Percentiles rank a stretch among this genome's conserved stretches.
phyloP scores from a whole-genome alignment of 2,797 vertebrate species.

The Graptemys geographica region DNA sequence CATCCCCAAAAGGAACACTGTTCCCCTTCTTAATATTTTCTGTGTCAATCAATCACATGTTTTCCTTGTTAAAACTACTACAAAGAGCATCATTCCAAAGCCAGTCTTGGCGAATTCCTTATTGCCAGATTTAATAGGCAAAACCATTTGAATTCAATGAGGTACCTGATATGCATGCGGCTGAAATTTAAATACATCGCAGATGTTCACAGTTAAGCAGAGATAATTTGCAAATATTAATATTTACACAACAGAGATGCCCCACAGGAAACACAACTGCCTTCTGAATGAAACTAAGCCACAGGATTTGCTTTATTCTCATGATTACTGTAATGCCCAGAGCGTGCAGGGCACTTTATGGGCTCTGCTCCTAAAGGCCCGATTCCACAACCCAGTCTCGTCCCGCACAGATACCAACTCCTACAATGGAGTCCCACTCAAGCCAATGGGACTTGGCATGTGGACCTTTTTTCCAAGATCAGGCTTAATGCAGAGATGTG shows the following conservation, averaged over 20 bases:
- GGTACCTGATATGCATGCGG: not conserved
- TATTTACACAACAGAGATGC: not conserved
- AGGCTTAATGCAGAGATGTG: not conserved
- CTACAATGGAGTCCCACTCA: not conserved
- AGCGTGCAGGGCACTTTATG: not conserved
- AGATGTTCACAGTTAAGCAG: not conserved
- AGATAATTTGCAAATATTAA: not conserved
- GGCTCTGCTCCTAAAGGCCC: not conserved
- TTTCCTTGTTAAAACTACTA: not conserved
- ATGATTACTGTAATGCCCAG: not conserved
- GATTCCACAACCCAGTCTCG: too few relatives aligned
- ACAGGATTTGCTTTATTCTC: not conserved
- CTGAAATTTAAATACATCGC: not conserved
- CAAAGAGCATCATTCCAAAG: not conserved
- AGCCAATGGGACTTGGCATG: not conserved
- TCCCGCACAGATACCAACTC: not conserved
- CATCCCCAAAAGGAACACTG: not conserved
- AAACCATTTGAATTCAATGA: not conserved
- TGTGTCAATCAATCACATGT: not conserved
- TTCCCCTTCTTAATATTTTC: not conserved
- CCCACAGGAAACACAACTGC: not conserved
- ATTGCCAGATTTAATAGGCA: not conserved
- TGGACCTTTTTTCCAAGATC: not conserved
- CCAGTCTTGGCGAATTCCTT: not conserved
- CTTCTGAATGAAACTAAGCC: not conserved